Evolutionary conservation across 2,113 vertebrate species (phyloP), one percentile per base, ranked within the genome.

Genomic region (Corapipo altera): DNA sequence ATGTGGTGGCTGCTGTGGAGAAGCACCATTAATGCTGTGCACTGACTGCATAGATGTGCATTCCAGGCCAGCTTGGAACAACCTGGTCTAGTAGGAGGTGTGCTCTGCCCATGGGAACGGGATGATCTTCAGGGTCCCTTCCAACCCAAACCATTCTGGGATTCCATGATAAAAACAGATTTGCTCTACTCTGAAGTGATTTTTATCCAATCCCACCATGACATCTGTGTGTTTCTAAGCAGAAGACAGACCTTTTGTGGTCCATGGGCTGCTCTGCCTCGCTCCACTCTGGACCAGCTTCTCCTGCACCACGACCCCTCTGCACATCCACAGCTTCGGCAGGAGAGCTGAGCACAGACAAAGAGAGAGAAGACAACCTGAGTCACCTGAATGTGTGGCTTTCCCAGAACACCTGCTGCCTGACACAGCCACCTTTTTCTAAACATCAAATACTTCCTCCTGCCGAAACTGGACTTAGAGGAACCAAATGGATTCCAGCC

Each of bases 341-440:
- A 43, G 62, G 43, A 83, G 54, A 49, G 24, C 96, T 96, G 94
- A 33, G 13, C 0, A 2, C 44, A 51, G 24, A 65, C 28, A 37
- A 3, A 49, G n/a, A 32, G 27, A 54, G 17, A 44, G 49, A 35
- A 9, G 4, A 24, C 3, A 13, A 13, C 22, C 43, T 66, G 70
- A 58, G 15, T 0, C 43, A 21, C 39, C 22, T 4, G 11, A 21
- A n/a, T 0, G 0, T 28, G 12, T 0, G 26, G 13, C 79, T 61
- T 46, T 15, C 74, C 8, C 2, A 26, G 78, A 46, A n/a, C 2
- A 5, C 24, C 43, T 2, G 0, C 32, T 12, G 66, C 57, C 55
- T 5, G 0, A 3, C 1, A 2, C 17, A 75, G 12, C 67, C 33
- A 1, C 28, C 15, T 5, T 1, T 41, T 27, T 19, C 85, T 32